Percentiles rank a stretch among this genome's conserved stretches.
Evolutionary conservation across 1,140 invertebrate genomes (phyloP).

Genomic region (Leptinotarsa lineolata): DNA sequence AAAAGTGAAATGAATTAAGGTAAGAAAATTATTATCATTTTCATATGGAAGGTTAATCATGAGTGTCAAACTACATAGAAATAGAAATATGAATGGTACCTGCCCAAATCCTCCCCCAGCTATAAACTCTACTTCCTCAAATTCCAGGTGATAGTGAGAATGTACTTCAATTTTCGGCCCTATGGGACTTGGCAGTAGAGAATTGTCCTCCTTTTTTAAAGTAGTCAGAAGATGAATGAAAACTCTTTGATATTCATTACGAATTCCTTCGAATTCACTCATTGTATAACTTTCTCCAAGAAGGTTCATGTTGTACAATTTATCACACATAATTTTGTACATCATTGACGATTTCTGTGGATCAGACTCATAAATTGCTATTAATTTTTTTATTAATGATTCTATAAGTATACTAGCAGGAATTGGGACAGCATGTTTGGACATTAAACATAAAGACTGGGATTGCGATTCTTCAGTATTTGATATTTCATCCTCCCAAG

Average conservation of each 20-base stretch:
- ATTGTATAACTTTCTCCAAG: constrained; percentile 69
- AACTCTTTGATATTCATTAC: constrained; percentile 66
- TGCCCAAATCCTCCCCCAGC: constrained; percentile 77
- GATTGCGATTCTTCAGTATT: neutral
- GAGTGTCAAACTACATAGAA: too few relatives aligned
- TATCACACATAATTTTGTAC: constrained; percentile 68
- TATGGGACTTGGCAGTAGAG: constrained; percentile 55
- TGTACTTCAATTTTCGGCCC: constrained; percentile 57
- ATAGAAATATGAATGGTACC: constrained; percentile 47
- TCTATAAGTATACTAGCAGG: constrained; percentile 66
- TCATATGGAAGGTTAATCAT: too few relatives aligned
- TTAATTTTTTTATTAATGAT: constrained; percentile 67
- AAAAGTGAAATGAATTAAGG: neutral
- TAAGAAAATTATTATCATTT: too few relatives aligned
- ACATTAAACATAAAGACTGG: constrained; percentile 5
- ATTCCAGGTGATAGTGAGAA: constrained; percentile 75
- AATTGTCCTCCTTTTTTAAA: constrained; percentile 60
- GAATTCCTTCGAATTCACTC: constrained; percentile 68
- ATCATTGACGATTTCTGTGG: constrained; percentile 60
- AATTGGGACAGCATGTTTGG: constrained; percentile 48
- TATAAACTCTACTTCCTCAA: constrained; percentile 73
- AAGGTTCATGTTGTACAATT: constrained; percentile 66
- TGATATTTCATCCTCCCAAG: neutral
- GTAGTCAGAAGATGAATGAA: constrained; percentile 65
- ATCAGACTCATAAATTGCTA: constrained; percentile 65